A percentile compares a stretch with the other conserved stretches of the same genome.
phyloP scores from a whole-genome alignment of 2,113 vertebrate genomes.

The Ursus arctos region DNA sequence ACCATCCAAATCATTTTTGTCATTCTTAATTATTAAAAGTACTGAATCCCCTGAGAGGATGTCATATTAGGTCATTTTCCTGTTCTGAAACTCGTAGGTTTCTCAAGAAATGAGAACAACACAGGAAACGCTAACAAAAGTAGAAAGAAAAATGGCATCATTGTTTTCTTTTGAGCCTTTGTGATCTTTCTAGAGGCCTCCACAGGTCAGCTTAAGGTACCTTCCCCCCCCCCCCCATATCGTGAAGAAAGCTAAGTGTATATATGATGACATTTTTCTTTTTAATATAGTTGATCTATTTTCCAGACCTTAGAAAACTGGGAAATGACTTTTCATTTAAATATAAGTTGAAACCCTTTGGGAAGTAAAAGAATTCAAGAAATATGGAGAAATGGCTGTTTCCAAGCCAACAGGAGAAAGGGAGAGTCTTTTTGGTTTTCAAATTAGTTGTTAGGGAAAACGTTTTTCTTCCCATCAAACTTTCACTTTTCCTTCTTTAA shows the following conservation, averaged over 20 bases:
- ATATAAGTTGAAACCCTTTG: conserved; percentile 70
- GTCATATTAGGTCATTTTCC: conserved; percentile 44
- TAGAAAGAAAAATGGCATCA: conserved; percentile 62
- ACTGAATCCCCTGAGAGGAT: conserved; percentile 40
- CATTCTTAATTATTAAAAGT: conserved; percentile 61
- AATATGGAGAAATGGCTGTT: conserved; percentile 58
- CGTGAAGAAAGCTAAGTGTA: conserved; percentile 51
- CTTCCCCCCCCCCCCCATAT: conserved; percentile 10
- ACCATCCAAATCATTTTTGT: conserved; percentile 48
- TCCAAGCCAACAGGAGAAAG: conserved; percentile 56
- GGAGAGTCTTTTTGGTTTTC: conserved; percentile 54
- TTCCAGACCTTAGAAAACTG: conserved; percentile 62
- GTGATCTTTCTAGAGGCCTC: conserved; percentile 50
- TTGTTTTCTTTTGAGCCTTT: conserved; percentile 44
- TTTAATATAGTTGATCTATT: conserved; percentile 61
- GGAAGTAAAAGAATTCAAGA: conserved; percentile 65
- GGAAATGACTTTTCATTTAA: conserved; percentile 77
- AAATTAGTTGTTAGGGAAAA: conserved; percentile 68
- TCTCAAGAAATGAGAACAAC: conserved; percentile 26
- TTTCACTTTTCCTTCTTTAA: conserved; percentile 67
- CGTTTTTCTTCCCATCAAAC: conserved; percentile 35
- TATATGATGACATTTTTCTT: conserved; percentile 57
- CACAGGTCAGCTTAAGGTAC: neutral
- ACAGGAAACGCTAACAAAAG: neutral
- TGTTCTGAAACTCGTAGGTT: conserved; percentile 63